Evolutionary conservation across 2,797 vertebrate species (phyloP).

Genomic region (Onychomys arenicola): DNA sequence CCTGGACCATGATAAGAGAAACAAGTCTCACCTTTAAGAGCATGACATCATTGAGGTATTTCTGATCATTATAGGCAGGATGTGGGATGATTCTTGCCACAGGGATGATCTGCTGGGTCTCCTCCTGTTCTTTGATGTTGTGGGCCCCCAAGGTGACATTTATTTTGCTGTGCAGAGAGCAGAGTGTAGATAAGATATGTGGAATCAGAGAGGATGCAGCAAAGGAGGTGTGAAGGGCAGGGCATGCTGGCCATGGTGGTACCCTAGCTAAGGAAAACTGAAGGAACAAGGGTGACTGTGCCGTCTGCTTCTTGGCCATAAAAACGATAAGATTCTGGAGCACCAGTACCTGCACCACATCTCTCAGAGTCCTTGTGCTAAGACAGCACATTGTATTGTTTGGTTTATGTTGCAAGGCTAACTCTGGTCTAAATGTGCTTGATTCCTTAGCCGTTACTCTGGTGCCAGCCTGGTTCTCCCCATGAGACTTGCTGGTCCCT

Average conservation of each 20-base stretch:
- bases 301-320: background rate
- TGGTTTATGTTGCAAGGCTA: background rate
- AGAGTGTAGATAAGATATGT: background rate
- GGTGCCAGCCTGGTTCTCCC: background rate
- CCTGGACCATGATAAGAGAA: background rate
- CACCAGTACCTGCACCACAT: background rate
- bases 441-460: background rate
- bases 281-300: background rate
- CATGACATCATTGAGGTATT: background rate
- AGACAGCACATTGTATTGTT: too few relatives aligned
- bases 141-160: slow-evolving; percentile 58
- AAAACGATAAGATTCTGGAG: background rate
- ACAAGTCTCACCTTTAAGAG: slow-evolving; percentile 9
- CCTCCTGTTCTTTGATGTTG: background rate
- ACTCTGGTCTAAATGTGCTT: background rate
- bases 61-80: background rate
- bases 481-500: background rate
- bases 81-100: background rate
- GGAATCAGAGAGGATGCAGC: background rate
- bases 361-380: background rate
- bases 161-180: background rate
- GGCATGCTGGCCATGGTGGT: too few relatives aligned
- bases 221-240: background rate
- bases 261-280: too few relatives aligned
- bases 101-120: background rate